These are phyloP conservation scores for Daphoenositta chrysoptera DNA, from an alignment of 2,113 vertebrate species.

Conservation along the genomic window DNA sequence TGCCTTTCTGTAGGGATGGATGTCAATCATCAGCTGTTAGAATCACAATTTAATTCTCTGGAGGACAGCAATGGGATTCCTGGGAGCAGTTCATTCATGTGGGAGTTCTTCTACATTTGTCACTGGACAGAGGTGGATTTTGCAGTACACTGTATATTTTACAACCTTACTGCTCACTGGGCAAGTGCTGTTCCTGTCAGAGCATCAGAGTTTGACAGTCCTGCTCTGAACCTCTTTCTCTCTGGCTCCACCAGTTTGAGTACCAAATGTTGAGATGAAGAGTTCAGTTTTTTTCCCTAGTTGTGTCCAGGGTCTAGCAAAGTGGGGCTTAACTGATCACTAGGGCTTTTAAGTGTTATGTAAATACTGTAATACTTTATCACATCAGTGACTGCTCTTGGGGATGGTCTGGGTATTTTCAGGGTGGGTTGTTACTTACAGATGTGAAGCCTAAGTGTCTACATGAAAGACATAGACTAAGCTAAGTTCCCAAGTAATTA, in stretches of 20 bases:
- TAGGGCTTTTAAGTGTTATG: neutral
- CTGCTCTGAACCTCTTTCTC: neutral
- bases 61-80: constrained; percentile 23
- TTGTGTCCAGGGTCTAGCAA: neutral
- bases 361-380: neutral
- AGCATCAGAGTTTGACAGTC: neutral
- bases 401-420: neutral
- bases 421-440: neutral
- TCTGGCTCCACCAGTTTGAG: neutral
- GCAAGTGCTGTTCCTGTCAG: neutral
- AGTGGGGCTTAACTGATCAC: neutral
- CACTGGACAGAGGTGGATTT: neutral
- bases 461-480: neutral
- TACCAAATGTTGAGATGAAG: neutral
- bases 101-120: neutral
- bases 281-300: neutral
- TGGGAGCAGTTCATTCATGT: neutral
- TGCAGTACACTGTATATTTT: neutral
- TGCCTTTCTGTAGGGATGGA: constrained; percentile 51
- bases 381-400: neutral
- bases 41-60: constrained; percentile 40
- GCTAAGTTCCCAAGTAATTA: neutral
- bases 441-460: neutral
- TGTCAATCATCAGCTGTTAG: constrained; percentile 33
- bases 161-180: neutral